Evolutionary conservation across 2,113 vertebrate genomes (phyloP).

Genomic region (Neogobius melanostomus): DNA sequence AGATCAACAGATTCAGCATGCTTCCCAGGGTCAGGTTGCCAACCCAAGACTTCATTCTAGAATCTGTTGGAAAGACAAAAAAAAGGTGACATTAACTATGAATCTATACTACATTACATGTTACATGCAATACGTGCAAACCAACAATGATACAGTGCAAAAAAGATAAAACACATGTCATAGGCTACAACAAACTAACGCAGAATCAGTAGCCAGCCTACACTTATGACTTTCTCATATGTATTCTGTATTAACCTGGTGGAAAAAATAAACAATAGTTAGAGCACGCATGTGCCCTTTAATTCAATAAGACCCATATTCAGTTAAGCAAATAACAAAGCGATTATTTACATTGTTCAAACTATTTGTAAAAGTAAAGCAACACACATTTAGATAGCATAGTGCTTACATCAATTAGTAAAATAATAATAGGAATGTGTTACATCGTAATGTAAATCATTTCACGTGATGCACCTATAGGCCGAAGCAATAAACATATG

Average conservation of each 20-base stretch:
- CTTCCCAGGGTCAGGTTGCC: constrained; percentile 70
- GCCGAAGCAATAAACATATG: constrained; percentile 20
- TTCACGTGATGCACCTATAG: constrained; percentile 13
- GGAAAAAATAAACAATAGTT: too few species aligned
- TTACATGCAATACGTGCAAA: too few species aligned
- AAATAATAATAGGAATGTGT: too few species aligned
- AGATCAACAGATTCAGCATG: constrained; percentile 43
- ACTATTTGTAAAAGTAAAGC: too few species aligned
- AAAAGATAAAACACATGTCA: background rate
- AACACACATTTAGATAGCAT: too few species aligned
- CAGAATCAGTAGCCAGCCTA: background rate
- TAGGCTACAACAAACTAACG: background rate
- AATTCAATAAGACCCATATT: background rate
- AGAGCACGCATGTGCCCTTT: too few species aligned
- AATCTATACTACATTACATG: too few species aligned
- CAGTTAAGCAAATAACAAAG: background rate
- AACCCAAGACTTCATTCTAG: constrained; percentile 77
- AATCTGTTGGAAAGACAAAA: constrained; percentile 49
- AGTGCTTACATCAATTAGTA: too few species aligned
- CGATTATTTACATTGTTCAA: background rate
- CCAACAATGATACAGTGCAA: background rate
- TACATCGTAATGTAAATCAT: background rate
- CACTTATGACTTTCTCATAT: too few species aligned
- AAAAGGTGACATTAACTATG: too few species aligned
- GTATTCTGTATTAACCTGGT: too few species aligned